phyloP scores from a whole-genome alignment of 92 coral and sea anemone genomes.

The Muricea muricata region DNA sequence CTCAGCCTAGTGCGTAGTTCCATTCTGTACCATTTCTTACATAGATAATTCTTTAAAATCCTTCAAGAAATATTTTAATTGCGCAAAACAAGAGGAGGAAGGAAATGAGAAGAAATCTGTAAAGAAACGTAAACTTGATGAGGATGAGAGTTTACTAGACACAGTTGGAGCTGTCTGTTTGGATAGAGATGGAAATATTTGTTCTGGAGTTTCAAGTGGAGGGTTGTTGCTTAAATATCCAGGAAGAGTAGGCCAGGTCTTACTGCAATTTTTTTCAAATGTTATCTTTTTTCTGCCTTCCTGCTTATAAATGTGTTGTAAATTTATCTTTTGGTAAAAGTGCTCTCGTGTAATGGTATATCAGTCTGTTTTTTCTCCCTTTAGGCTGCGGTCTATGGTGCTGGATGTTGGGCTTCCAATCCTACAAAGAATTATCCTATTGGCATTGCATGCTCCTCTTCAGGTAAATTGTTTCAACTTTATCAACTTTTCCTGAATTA shows the following conservation, averaged over 20 bases:
- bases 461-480: too few species aligned
- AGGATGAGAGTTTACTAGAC: conserved; percentile 52
- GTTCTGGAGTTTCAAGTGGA: conserved; percentile 94
- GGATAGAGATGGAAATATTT: conserved; percentile 74
- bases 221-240: conserved; percentile 83
- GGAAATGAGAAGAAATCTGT: too few species aligned
- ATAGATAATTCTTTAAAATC: conserved; percentile 77
- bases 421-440: conserved; percentile 36
- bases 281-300: too few species aligned
- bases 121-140: not conserved
- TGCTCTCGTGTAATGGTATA: too few species aligned
- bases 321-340: too few species aligned
- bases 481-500: too few species aligned
- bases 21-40: too few species aligned
- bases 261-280: too few species aligned
- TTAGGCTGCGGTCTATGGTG: conserved; percentile 89
- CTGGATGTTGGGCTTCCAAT: conserved; percentile 89
- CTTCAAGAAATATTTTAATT: conserved; percentile 63
- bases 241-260: conserved; percentile 99
- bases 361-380: too few species aligned
- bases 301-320: too few species aligned
- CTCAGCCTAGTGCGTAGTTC: too few species aligned
- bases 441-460: conserved; percentile 87
- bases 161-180: conserved; percentile 95
- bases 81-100: not conserved